phyloP scores from a whole-genome alignment of 1,140 invertebrate species.

The Lucilia sericata region DNA sequence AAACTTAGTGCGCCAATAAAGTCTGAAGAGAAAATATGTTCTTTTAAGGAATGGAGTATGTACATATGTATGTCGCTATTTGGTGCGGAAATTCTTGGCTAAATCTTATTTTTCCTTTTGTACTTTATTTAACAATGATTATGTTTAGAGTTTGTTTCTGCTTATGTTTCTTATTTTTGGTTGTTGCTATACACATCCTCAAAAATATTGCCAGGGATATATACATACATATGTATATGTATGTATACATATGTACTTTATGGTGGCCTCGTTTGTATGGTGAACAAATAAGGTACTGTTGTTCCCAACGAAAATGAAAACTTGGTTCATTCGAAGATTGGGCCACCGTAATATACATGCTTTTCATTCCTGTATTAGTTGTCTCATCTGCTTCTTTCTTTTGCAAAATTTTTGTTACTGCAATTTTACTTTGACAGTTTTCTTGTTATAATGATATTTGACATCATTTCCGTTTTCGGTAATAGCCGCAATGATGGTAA shows the following conservation, averaged over 20 bases:
- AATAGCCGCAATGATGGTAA: conserved; percentile 49
- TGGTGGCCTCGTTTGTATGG: no score
- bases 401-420: neutral
- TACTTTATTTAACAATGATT: conserved; percentile 13
- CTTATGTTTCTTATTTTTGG: conserved; percentile 22
- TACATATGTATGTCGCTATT: no score
- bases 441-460: conserved; percentile 47
- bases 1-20: neutral
- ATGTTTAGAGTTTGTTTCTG: neutral
- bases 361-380: neutral
- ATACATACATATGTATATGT: no score
- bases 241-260: no score
- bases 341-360: neutral
- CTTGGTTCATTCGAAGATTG: no score
- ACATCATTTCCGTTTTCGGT: conserved; percentile 48
- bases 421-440: conserved; percentile 32
- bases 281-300: no score
- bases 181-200: neutral
- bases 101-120: conserved; percentile 6
- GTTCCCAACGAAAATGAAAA: no score
- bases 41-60: neutral
- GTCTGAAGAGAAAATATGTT: neutral
- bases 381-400: neutral
- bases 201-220: neutral
- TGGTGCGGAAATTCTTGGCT: neutral